Evolutionary conservation across 1,140 invertebrate species (phyloP).

Genomic region (Ostrea denselamellosa): DNA sequence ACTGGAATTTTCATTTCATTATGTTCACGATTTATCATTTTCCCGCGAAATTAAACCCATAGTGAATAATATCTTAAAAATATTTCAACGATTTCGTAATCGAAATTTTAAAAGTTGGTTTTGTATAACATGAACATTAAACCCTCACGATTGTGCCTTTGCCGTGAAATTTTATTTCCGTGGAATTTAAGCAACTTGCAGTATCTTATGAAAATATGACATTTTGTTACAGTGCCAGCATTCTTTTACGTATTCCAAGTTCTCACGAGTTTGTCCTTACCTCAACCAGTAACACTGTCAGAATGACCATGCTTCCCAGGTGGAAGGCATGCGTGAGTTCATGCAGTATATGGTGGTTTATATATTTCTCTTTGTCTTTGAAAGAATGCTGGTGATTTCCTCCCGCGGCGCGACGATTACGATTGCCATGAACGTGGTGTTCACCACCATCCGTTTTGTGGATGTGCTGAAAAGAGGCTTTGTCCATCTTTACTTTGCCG

Average conservation of each 20-base stretch:
- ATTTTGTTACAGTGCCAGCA: no score
- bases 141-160: no score
- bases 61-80: no score
- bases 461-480: slow-evolving; percentile 51
- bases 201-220: no score
- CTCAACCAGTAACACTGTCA: slow-evolving; percentile 70
- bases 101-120: no score
- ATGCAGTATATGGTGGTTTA: slow-evolving; percentile 65
- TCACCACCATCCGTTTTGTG: slow-evolving; percentile 42
- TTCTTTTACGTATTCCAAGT: background rate
- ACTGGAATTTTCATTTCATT: no score
- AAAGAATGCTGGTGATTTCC: slow-evolving; percentile 63
- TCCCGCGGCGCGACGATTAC: slow-evolving; percentile 56
- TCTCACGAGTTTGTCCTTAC: slow-evolving; percentile 46
- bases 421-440: slow-evolving; percentile 50
- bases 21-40: no score
- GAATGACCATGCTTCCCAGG: slow-evolving; percentile 70
- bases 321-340: slow-evolving; percentile 74
- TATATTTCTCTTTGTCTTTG: slow-evolving; percentile 53
- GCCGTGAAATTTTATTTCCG: no score
- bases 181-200: no score
- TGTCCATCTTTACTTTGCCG: slow-evolving; percentile 40
- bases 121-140: no score
- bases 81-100: no score
- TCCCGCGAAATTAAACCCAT: no score